Percentiles rank a stretch among this genome's conserved stretches.
Conservation (phyloP, 1,140 invertebrate genomes). For the Brevipalpus yothersi region DNA sequence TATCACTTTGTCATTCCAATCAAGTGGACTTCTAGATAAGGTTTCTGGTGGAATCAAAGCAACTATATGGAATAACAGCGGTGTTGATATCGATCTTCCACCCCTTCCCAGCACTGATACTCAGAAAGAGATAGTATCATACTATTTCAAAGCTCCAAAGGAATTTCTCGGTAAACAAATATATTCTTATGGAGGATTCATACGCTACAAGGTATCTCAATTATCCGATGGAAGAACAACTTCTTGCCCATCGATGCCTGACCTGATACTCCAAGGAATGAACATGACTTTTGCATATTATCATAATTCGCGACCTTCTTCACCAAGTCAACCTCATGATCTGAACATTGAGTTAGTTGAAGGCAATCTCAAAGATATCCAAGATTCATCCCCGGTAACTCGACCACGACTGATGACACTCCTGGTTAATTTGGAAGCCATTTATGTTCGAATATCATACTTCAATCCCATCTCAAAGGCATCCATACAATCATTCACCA, state of each 20-base stretch:
- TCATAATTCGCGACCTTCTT: constrained; percentile 46
- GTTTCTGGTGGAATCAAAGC: neutral
- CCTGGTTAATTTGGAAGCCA: constrained; percentile 47
- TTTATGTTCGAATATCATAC: constrained; percentile 69
- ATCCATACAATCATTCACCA: constrained; percentile 34
- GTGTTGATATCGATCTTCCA: neutral
- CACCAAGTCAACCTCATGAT: constrained; percentile 8
- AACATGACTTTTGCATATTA: constrained; percentile 40
- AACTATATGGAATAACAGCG: neutral
- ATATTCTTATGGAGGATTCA: constrained; percentile 57
- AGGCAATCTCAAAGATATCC: constrained; percentile 33
- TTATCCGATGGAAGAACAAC: constrained; percentile 18
- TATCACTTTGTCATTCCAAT: neutral
- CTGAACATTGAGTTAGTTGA: constrained; percentile 32
- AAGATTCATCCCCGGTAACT: constrained; percentile 34
- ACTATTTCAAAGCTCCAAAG: constrained; percentile 49
- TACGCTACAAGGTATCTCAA: constrained; percentile 48
- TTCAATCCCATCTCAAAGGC: constrained; percentile 39
- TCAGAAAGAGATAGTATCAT: constrained; percentile 1
- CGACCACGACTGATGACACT: constrained; percentile 75
- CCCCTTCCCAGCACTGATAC: neutral
- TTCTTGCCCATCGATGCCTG: constrained; percentile 14
- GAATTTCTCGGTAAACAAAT: constrained; percentile 49
- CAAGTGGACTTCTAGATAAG: neutral
- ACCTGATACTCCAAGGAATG: constrained; percentile 22